Percentiles rank a stretch among this genome's conserved stretches.
Evolutionary conservation across 2,797 vertebrate genomes (phyloP).

Genomic region (Hydrophis major): DNA sequence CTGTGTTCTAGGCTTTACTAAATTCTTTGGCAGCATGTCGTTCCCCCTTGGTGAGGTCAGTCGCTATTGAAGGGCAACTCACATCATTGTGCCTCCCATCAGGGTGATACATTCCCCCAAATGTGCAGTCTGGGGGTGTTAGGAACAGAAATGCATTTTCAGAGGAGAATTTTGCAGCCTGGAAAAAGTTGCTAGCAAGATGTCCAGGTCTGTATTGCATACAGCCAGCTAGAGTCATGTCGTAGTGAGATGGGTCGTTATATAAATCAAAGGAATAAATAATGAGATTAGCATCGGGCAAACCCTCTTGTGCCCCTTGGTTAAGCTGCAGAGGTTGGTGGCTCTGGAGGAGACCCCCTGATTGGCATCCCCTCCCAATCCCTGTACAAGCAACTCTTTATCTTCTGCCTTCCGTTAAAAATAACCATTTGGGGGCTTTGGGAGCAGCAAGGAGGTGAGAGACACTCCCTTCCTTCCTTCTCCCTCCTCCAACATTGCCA

Average conservation of each 20-base stretch:
- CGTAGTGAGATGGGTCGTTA: background rate
- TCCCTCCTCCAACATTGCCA: conserved; percentile 32
- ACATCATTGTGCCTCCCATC: background rate
- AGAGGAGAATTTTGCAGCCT: background rate
- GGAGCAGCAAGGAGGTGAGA: too few species aligned
- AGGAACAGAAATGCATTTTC: background rate
- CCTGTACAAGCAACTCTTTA: background rate
- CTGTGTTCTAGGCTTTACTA: background rate
- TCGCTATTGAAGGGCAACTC: background rate
- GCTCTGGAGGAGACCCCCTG: background rate
- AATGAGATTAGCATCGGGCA: conserved; percentile 7
- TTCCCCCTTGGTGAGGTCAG: background rate
- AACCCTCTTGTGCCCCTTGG: background rate
- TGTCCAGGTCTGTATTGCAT: background rate
- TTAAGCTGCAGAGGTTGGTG: background rate
- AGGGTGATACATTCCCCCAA: background rate
- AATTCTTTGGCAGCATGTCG: background rate
- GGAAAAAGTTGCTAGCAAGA: background rate
- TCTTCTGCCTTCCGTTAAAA: background rate
- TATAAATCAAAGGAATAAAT: background rate
- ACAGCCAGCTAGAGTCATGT: background rate
- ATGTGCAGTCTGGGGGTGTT: background rate
- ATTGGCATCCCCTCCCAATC: conserved; percentile 1
- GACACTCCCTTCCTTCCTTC: conserved; percentile 30
- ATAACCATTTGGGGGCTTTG: background rate